Percentiles rank a stretch among this genome's conserved stretches.
Evolutionary conservation across 2,797 vertebrate genomes (phyloP).

Genomic region (Morus bassanus): DNA sequence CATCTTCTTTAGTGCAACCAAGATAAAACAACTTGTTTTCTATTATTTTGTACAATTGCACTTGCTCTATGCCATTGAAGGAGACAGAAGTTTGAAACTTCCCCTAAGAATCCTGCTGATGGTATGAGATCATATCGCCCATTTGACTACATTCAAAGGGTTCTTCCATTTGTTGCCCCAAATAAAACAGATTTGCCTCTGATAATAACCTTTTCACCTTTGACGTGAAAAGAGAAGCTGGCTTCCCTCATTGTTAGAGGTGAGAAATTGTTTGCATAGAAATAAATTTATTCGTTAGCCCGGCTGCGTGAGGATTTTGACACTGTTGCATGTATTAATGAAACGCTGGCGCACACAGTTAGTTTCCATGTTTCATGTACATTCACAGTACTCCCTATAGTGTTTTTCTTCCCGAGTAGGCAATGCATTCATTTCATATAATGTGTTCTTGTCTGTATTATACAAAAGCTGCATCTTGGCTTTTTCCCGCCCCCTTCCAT

Average conservation of each 20-base stretch:
- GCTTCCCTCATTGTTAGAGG: neutral
- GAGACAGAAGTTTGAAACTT: neutral
- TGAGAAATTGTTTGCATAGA: neutral
- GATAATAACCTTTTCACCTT: neutral
- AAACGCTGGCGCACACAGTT: neutral
- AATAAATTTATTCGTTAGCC: neutral
- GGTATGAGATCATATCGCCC: neutral
- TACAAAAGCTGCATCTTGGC: neutral
- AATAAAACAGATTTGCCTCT: neutral
- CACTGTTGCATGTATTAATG: neutral
- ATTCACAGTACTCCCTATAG: neutral
- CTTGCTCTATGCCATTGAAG: neutral
- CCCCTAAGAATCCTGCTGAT: neutral
- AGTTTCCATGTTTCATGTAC: neutral
- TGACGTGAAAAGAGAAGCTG: neutral
- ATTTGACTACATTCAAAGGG: neutral
- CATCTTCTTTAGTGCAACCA: neutral
- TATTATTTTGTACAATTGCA: neutral
- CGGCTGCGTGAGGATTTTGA: neutral
- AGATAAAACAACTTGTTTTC: neutral
- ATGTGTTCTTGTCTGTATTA: neutral
- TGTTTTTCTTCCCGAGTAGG: neutral
- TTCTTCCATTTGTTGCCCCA: neutral
- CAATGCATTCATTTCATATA: neutral
- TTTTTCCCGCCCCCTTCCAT: fast-evolving